phyloP scores from a whole-genome alignment of 2,888 invertebrate species.

The Drosophila formosana region DNA sequence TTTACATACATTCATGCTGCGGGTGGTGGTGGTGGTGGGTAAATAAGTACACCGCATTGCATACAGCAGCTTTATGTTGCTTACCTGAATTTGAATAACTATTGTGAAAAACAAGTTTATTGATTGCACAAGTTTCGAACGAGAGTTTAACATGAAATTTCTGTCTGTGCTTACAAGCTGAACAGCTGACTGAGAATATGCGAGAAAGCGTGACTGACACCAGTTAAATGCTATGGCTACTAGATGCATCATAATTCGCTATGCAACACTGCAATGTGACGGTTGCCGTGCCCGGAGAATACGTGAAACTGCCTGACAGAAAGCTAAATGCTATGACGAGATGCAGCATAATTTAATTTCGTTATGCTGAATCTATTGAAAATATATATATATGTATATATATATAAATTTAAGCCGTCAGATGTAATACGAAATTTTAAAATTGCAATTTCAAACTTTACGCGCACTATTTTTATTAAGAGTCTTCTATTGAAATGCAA shows the following conservation, averaged over 20 bases:
- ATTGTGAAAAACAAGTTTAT: background rate
- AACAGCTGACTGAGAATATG: slow-evolving; percentile 50
- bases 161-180: slow-evolving; percentile 24
- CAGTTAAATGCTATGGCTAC: slow-evolving; percentile 44
- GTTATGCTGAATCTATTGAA: no score
- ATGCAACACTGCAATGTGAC: background rate
- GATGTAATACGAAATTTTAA: background rate
- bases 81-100: slow-evolving; percentile 44
- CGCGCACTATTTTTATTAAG: background rate
- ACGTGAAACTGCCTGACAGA: no score
- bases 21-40: slow-evolving; percentile 11
- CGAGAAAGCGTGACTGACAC: background rate
- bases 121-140: slow-evolving; percentile 19
- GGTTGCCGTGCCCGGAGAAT: no score
- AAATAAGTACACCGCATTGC: slow-evolving; percentile 11
- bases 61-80: slow-evolving; percentile 10
- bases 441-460: background rate
- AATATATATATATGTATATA: no score
- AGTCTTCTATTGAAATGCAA: background rate
- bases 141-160: slow-evolving; percentile 48
- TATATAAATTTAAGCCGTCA: no score
- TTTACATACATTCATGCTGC: slow-evolving; percentile 68
- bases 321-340: no score
- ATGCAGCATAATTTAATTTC: no score
- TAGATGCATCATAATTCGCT: slow-evolving; percentile 18